Evolutionary conservation across 2,797 vertebrate genomes (phyloP).

Genomic region (Spondyliosoma cantharus): DNA sequence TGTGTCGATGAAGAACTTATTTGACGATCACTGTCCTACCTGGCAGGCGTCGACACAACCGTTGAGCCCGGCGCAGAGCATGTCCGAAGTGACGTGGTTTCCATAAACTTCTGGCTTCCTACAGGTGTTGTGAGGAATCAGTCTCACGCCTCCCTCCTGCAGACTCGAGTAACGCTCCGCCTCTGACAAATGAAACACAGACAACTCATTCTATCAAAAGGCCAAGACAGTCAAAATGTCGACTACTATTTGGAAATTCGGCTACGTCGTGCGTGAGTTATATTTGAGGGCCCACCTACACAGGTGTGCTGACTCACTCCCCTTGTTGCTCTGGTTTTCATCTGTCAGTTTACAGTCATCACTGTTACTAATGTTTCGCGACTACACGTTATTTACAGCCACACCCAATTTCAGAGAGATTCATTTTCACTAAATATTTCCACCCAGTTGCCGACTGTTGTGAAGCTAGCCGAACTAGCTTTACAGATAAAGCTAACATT

Average conservation of each 20-base stretch:
- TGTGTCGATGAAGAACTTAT: neutral
- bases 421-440: neutral
- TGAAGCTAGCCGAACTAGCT: neutral
- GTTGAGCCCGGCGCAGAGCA: slow-evolving; percentile 91
- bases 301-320: neutral
- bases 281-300: neutral
- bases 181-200: slow-evolving; percentile 75
- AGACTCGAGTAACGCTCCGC: slow-evolving; percentile 84
- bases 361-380: too few species aligned
- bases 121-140: slow-evolving; percentile 86
- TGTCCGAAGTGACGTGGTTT: slow-evolving; percentile 88
- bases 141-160: slow-evolving; percentile 87
- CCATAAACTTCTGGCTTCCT: slow-evolving; percentile 90
- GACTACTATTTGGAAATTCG: neutral
- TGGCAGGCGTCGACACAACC: slow-evolving; percentile 91
- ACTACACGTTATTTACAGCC: too few species aligned
- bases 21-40: slow-evolving; percentile 78
- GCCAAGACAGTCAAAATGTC: neutral
- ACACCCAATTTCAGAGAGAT: neutral
- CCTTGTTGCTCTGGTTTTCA: neutral
- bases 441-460: neutral
- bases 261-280: neutral
- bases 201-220: neutral
- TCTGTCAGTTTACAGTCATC: too few species aligned
- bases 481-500: neutral